Evolutionary conservation across 1,140 invertebrate genomes (phyloP), one percentile per base, ranked within the genome.

Genomic region (Microvelia longipes): DNA sequence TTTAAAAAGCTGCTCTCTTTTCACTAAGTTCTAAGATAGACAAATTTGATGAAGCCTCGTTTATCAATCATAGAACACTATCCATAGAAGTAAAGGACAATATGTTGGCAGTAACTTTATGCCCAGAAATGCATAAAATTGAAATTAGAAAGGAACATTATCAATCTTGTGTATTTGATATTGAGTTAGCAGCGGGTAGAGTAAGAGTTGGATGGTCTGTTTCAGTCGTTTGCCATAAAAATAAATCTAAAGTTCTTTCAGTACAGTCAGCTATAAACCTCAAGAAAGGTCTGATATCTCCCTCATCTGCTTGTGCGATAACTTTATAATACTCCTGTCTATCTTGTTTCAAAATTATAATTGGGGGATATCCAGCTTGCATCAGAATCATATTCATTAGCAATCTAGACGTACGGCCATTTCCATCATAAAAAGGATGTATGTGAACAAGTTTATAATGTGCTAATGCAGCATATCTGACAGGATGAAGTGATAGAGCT

Each of bases 361-460:
- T 93, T 0, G 96, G 94, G 1, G 96, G 96, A 82, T 92, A 98
- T 0, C 95, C 96, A n/a, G 92, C 91, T 79, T 93, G 90, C 91
- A 98, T 96, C n/a, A 98, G 82, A 71, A 98, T 89, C 71, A 96
- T 85, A 79, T 98, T 98, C 95, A 98, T 98, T 0, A 98, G 81
- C 11, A 98, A 82, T 60, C 96, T 82, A 1, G 94, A 94, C 0
- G 96, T 98, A 75, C 96, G 83, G 0, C 96, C 96, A 79, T 98
- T 98, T 29, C 95, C 95, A 79, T 95, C 92, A 0, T 87, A 85
- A 78, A 95, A 95, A 0, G 93, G 93, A 83, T 98, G 94, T 74
- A 98, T 96, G 75, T 92, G 90, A 0, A 98, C 96, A 67, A 98
- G 78, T 82, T 97, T 97, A 79, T 98, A 98, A 81, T 98, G 96